Percentiles rank a stretch among this genome's conserved stretches.
These are phyloP conservation scores for Melanotaenia nigrans DNA, from an alignment of 2,797 vertebrate species.

Conservation along the genomic window DNA sequence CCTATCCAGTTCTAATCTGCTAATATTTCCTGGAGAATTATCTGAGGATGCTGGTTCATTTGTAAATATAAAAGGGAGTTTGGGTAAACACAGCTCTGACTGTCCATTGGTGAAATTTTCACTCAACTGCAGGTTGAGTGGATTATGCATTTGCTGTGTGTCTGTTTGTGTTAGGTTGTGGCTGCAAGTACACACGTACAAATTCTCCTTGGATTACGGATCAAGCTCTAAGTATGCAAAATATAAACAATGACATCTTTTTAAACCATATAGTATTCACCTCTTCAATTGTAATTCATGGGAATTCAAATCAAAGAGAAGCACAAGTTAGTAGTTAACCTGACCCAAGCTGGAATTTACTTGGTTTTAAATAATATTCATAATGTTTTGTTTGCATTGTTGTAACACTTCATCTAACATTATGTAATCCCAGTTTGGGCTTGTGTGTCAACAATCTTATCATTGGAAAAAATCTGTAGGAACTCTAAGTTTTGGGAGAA, in stretches of 20 bases:
- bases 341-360: background rate
- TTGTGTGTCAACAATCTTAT: no score
- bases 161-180: constrained; percentile 70
- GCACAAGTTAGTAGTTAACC: background rate
- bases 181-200: constrained; percentile 71
- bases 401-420: no score
- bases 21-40: constrained; percentile 74
- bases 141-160: constrained; percentile 64
- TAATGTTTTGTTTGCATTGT: no score
- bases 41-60: constrained; percentile 74
- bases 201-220: constrained; percentile 75
- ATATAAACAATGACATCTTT: constrained; percentile 1
- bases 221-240: constrained; percentile 54
- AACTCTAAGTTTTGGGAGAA: no score
- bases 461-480: no score
- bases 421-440: no score
- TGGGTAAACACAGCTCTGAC: constrained; percentile 66
- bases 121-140: constrained; percentile 48
- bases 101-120: constrained; percentile 44
- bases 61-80: constrained; percentile 73
- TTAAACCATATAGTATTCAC: background rate
- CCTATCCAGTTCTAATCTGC: constrained; percentile 65
- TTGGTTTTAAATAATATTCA: no score
- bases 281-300: background rate
- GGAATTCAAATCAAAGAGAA: background rate